Base-by-base conservation (phyloP, 2,888 invertebrate species). In the Caradrina kadenii region DNA sequence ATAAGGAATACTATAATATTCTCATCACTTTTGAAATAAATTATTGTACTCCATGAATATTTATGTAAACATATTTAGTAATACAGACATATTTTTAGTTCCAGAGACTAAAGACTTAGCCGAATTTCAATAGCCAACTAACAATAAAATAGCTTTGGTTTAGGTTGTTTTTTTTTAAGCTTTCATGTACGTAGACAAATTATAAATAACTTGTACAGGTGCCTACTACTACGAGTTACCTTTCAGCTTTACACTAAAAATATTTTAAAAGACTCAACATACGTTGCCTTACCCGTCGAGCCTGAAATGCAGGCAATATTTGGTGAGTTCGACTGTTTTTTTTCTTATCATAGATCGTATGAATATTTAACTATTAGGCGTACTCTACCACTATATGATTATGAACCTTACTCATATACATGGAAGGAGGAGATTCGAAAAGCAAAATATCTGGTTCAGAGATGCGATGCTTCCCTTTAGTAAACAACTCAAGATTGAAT, bases 401-500 rank as follows among this genome's bases (percentile, higher is more conserved):
- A 63, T 73, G 63, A 39, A 63, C 81, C 78, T 82, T 87, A 82
- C 26, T 0, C 0, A 1, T 0, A 21, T 4, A 7, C 2, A 0
- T 1, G 39, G 86, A 85, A 63, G 81, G 81, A 73, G 49, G 64
- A 83, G 76, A 84, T 73, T 86, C 65, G 74, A 71, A 75, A 45
- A 60, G 42, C 66, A 62, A 56, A 31, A 52, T 70, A 71, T 75
- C 56, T 66, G 69, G 83, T 84, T 83, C 83, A 82, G 82, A 78
- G 77, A 71, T 76, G 79, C 88, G 90, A 88, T 87, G 89, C 89
- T 90, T 96, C 96, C 96, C 96, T 93, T 92, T 95, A 94, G 96
- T 96, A 96, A 96, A 96, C 96, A 96, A 96, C 96, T 96, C 96
- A 97, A 97, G 97, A 97, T 97, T 97, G 97, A 97, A 97, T 97